Evolutionary conservation across 1,140 invertebrate genomes (phyloP), one percentile per base, ranked within the genome.

Genomic region (Delia radicum): DNA sequence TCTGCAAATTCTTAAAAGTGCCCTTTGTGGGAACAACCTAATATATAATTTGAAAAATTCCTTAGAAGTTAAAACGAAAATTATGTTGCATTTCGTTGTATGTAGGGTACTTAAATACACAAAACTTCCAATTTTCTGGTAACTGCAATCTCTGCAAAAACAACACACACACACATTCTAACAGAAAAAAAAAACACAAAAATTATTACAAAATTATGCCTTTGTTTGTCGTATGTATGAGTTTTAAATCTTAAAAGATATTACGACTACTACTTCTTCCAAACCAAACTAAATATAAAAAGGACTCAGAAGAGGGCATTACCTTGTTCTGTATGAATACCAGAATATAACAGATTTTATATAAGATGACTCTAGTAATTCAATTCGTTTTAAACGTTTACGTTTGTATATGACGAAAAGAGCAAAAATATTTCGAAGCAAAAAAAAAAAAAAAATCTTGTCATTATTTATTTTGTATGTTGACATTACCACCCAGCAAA

Each of bases 301-400:
- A 69, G n/a, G 15, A 33, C 31, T 33, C 12, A 31, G 21, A 69
- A 37, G 4, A 69, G 65, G 65, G 37, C 65, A 69, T 69, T 69
- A 69, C 65, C 65, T 69, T 69, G 65, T 33, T n/a, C 18, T 33
- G 29, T 69, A 33, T 12, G 29, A 29, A 69, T 21, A 31, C 29
- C 21, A 37, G 29, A 69, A 28, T 13, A 69, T 33, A 69, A 69
- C 29, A 33, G n/a, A 69, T 21, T 69, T 69, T 69, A 37, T 33
- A 69, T 69, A 69, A 69, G 65, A 69, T 69, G 65, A 33, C 65
- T 69, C 29, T 31, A 69, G 65, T 69, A 69, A 69, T 69, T 69
- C 65, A 69, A 69, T 69, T 69, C 65, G 65, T 69, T 69, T 69
- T 8, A 69, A 69, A 67, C 24, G n/a, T 37, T 69, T 33, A n/a